A percentile compares a stretch with the other conserved stretches of the same genome.
Conservation (phyloP, 2,113 vertebrate species). For the Atherinomorus stipes region DNA sequence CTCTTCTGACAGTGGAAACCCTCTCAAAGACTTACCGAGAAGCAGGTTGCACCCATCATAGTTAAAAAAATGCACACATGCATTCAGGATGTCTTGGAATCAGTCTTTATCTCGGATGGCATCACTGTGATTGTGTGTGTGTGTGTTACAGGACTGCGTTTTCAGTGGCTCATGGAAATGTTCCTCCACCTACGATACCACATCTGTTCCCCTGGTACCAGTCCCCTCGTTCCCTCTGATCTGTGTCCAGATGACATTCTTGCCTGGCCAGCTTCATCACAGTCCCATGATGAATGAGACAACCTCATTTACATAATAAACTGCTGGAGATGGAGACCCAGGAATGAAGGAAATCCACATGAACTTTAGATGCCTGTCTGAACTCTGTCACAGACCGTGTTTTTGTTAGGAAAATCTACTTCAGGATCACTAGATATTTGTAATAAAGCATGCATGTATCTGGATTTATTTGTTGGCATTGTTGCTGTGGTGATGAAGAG, state of each 20-base stretch:
- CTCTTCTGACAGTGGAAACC: slow-evolving; percentile 55
- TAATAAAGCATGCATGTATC: too few relatives aligned
- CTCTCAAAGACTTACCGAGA: slow-evolving; percentile 37
- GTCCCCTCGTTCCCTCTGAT: slow-evolving; percentile 66
- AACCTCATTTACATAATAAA: slow-evolving; percentile 68
- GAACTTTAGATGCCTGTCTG: slow-evolving; percentile 43
- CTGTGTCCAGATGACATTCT: slow-evolving; percentile 73
- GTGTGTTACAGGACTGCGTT: slow-evolving; percentile 5
- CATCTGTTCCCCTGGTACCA: slow-evolving; percentile 70
- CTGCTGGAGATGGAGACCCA: slow-evolving; percentile 7
- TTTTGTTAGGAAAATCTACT: background rate
- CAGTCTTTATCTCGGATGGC: slow-evolving; percentile 26
- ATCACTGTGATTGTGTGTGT: slow-evolving; percentile 8
- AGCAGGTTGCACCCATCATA: slow-evolving; percentile 34
- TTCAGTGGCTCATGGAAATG: slow-evolving; percentile 68
- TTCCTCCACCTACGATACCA: slow-evolving; percentile 55
- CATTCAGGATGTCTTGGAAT: slow-evolving; percentile 19
- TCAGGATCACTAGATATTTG: background rate
- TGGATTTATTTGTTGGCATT: background rate
- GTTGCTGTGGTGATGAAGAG: background rate
- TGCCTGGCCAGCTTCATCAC: slow-evolving; percentile 45
- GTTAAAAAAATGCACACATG: slow-evolving; percentile 20
- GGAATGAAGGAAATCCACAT: slow-evolving; percentile 23
- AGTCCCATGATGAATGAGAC: slow-evolving; percentile 45
- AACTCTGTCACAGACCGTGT: slow-evolving; percentile 39